A percentile compares a stretch with the other conserved stretches of the same genome.
Evolutionary conservation across 2,113 vertebrate species (phyloP).

Genomic region (Indicator indicator): DNA sequence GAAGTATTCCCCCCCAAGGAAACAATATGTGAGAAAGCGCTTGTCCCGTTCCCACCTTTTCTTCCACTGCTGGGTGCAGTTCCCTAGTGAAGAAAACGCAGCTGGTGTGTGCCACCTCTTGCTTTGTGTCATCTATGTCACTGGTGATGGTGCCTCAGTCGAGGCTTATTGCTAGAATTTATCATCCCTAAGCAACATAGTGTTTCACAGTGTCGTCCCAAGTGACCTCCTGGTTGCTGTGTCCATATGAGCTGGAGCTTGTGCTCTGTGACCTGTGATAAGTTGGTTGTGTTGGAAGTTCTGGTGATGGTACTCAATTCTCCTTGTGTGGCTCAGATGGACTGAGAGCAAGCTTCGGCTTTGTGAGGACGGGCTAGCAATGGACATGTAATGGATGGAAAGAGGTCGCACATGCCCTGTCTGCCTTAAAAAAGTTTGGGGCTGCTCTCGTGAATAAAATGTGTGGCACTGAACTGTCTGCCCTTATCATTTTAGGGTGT

Average conservation of each 20-base stretch:
- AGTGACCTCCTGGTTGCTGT: accelerated
- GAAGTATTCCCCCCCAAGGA: not conserved
- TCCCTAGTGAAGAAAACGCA: accelerated
- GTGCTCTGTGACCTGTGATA: not conserved
- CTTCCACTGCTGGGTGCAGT: accelerated
- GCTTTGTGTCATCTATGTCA: not conserved
- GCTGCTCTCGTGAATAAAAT: accelerated
- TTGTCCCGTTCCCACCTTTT: not conserved
- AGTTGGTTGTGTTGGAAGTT: not conserved
- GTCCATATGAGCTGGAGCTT: not conserved
- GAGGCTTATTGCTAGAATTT: not conserved
- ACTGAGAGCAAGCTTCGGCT: accelerated
- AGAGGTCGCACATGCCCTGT: not conserved
- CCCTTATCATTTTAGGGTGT: conserved; percentile 18
- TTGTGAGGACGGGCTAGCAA: accelerated
- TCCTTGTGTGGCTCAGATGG: accelerated
- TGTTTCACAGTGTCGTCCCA: accelerated
- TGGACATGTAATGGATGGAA: not conserved
- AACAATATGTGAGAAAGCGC: accelerated
- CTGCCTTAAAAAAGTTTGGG: not conserved
- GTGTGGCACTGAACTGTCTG: not conserved
- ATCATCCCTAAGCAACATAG: not conserved
- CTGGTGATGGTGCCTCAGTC: not conserved
- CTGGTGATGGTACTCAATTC: not conserved
- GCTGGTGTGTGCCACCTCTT: too few relatives aligned